A percentile compares a stretch with the other conserved stretches of the same genome.
Conservation (phyloP, 30 jellyfish, hydroid and myxozoan genomes). For the Haliclystus octoradiatus region DNA sequence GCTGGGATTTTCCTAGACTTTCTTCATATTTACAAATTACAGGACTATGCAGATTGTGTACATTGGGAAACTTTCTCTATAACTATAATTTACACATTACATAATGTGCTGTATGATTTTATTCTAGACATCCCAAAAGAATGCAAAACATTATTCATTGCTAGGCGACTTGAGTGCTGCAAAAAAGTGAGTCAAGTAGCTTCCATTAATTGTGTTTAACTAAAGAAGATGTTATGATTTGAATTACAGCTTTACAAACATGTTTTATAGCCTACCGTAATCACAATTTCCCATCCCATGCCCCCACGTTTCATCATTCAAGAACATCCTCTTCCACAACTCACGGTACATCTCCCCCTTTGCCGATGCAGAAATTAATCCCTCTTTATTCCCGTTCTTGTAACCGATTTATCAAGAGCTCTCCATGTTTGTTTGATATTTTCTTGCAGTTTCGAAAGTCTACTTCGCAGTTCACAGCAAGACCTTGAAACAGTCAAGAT, state of each 20-base stretch:
- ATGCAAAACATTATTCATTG: conserved; percentile 71
- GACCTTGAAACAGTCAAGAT: conserved; percentile 56
- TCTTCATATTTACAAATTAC: not conserved
- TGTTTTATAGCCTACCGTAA: too few species aligned
- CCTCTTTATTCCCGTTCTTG: not conserved
- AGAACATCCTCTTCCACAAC: not conserved
- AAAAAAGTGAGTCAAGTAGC: too few species aligned
- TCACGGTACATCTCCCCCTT: too few species aligned
- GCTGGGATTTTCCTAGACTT: not conserved
- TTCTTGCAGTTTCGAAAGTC: conserved; percentile 53
- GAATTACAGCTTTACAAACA: not conserved
- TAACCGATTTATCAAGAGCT: too few species aligned
- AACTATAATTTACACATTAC: too few species aligned
- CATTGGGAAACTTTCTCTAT: too few species aligned
- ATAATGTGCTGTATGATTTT: not conserved
- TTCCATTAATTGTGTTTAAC: too few species aligned
- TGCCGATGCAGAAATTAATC: too few species aligned
- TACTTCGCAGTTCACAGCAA: conserved; percentile 72
- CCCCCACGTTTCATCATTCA: too few species aligned
- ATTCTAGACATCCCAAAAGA: conserved; percentile 67
- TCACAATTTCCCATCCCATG: too few species aligned
- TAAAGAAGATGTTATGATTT: not conserved
- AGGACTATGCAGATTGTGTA: too few species aligned
- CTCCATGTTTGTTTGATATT: not conserved
- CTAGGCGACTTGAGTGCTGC: conserved; percentile 92